A percentile compares a stretch with the other conserved stretches of the same genome.
Conservation (phyloP, 1,140 invertebrate species). For the Orussus abietinus region DNA sequence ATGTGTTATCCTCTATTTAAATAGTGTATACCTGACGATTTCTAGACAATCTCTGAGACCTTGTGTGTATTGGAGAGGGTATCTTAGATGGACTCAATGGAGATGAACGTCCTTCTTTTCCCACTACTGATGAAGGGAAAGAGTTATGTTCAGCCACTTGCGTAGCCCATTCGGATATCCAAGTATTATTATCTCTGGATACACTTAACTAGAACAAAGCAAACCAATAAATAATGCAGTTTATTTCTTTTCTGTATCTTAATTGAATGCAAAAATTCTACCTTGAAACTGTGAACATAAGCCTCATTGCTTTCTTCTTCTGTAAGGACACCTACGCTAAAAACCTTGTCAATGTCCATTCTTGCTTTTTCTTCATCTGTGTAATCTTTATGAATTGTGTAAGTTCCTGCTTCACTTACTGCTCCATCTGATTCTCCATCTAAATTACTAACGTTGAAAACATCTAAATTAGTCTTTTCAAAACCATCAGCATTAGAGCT, state of each 20-base stretch:
- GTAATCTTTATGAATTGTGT: constrained; percentile 81
- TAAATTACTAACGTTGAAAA: constrained; percentile 33
- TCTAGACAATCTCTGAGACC: constrained; percentile 39
- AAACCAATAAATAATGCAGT: constrained; percentile 2
- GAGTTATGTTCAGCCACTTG: constrained; percentile 53
- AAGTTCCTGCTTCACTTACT: constrained; percentile 79
- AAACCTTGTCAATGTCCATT: constrained; percentile 79
- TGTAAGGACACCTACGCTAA: constrained; percentile 57
- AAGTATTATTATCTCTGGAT: constrained; percentile 39
- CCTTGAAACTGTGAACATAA: constrained; percentile 46
- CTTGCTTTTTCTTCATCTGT: constrained; percentile 81
- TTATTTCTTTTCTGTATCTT: constrained; percentile 1
- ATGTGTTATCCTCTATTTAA: not conserved
- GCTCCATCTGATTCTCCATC: constrained; percentile 55
- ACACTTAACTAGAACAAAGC: constrained; percentile 23
- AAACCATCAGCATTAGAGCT: constrained; percentile 18
- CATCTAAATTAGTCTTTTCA: constrained; percentile 28
- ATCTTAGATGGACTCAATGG: constrained; percentile 62
- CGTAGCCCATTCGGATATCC: constrained; percentile 59
- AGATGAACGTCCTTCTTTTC: constrained; percentile 48
- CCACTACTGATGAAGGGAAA: constrained; percentile 31
- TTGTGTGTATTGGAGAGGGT: constrained; percentile 58
- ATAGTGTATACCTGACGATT: constrained; percentile 26
- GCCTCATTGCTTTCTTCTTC: constrained; percentile 46
- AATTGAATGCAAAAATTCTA: constrained; percentile 9